Evolutionary conservation across 2,113 vertebrate genomes (phyloP).

Genomic region (Dicentrarchus labrax): DNA sequence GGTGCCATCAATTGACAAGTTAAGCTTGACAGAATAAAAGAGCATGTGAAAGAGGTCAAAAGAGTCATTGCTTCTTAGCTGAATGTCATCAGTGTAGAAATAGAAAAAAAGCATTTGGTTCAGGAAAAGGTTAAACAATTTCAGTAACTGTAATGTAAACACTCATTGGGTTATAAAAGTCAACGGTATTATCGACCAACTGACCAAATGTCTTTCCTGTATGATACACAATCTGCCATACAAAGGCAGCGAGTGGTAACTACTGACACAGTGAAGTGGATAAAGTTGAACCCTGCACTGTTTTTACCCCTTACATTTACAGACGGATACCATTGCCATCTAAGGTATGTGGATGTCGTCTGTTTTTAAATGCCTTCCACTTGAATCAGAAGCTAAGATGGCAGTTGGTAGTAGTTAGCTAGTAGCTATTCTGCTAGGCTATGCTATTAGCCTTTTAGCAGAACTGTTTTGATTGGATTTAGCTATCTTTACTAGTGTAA

Average conservation of each 20-base stretch:
- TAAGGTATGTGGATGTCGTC: too few relatives aligned
- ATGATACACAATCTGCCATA: neutral
- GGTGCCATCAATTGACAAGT: slow-evolving; percentile 79
- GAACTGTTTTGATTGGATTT: too few relatives aligned
- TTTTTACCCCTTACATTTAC: neutral
- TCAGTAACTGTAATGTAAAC: slow-evolving; percentile 31
- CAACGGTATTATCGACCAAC: neutral
- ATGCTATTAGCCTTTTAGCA: too few relatives aligned
- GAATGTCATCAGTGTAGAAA: slow-evolving; percentile 42
- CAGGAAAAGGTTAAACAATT: slow-evolving; percentile 26
- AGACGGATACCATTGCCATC: neutral
- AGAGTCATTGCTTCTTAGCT: slow-evolving; percentile 42
- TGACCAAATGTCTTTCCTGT: neutral
- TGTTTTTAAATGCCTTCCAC: neutral
- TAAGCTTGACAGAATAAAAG: slow-evolving; percentile 73
- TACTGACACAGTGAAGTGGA: neutral
- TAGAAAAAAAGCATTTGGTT: slow-evolving; percentile 12
- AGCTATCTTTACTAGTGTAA: too few relatives aligned
- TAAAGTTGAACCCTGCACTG: neutral
- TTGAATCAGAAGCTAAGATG: neutral
- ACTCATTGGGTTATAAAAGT: slow-evolving; percentile 10
- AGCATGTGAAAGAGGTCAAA: slow-evolving; percentile 60
- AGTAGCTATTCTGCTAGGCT: neutral
- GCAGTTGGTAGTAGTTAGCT: too few relatives aligned
- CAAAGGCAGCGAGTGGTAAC: neutral